A percentile compares a stretch with the other conserved stretches of the same genome.
phyloP scores from a whole-genome alignment of 2,888 invertebrate genomes.

The Ommatoiulus sabulosus region DNA sequence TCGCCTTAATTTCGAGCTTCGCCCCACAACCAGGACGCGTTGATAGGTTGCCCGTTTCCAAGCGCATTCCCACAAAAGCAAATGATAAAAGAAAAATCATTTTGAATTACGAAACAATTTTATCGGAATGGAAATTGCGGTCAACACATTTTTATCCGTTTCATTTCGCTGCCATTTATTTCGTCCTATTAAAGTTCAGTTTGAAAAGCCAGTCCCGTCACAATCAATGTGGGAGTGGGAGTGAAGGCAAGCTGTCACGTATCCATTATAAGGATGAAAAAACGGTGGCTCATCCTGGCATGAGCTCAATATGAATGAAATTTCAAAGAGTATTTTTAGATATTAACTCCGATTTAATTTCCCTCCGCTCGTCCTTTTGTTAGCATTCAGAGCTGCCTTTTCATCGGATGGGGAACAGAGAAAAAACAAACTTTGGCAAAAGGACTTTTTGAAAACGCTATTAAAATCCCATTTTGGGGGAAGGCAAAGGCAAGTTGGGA shows the following conservation, averaged over 20 bases:
- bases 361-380: slow-evolving; percentile 29
- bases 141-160: background rate
- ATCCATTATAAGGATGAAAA: slow-evolving; percentile 16
- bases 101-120: background rate
- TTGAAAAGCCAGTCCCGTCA: slow-evolving; percentile 30
- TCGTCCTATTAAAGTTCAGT: background rate
- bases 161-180: background rate
- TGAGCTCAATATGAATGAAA: slow-evolving; percentile 41
- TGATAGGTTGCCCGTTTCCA: background rate
- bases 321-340: slow-evolving; percentile 44
- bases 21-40: background rate
- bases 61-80: background rate
- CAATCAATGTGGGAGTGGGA: slow-evolving; percentile 8
- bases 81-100: too few species aligned
- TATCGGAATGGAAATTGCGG: background rate
- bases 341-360: slow-evolving; percentile 48
- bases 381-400: slow-evolving; percentile 32
- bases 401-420: background rate
- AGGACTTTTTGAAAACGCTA: slow-evolving; percentile 41
- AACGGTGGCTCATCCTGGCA: background rate
- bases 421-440: slow-evolving; percentile 26
- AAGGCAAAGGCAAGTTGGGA: background rate
- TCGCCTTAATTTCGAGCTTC: background rate
- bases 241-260: slow-evolving; percentile 21
- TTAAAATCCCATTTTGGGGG: slow-evolving; percentile 20